A percentile compares a stretch with the other conserved stretches of the same genome.
These are phyloP conservation scores for Fukomys damarensis DNA, from an alignment of 2,113 vertebrate species.

Conservation along the genomic window DNA sequence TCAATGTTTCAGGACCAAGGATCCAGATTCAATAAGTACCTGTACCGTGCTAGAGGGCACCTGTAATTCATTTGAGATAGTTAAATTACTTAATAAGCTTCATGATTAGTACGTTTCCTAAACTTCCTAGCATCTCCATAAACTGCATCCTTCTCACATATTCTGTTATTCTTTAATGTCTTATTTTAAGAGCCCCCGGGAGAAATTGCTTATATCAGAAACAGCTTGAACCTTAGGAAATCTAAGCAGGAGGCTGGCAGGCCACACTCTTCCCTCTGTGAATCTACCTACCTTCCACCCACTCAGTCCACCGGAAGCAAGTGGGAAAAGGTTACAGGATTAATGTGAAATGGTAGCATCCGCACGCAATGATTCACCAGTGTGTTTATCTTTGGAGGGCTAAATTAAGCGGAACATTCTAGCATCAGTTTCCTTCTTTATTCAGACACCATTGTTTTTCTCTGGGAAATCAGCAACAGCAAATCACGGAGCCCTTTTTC, in stretches of 20 bases:
- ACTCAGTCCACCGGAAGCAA: not conserved
- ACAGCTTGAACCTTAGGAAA: slow-evolving; percentile 18
- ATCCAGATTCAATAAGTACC: not conserved
- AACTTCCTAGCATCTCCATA: not conserved
- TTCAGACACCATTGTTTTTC: slow-evolving; percentile 51
- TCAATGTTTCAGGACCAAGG: not conserved
- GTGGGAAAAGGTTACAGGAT: slow-evolving; percentile 55
- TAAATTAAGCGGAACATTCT: slow-evolving; percentile 73
- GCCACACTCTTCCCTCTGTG: not conserved
- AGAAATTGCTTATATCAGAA: not conserved
- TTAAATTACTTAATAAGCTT: not conserved
- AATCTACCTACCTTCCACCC: slow-evolving; percentile 61
- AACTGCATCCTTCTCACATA: slow-evolving; percentile 1
- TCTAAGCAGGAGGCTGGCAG: not conserved
- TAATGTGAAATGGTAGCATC: slow-evolving; percentile 58
- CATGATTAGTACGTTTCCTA: not conserved
- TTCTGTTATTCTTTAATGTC: not conserved
- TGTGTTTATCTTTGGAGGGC: slow-evolving; percentile 66
- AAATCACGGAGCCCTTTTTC: not conserved
- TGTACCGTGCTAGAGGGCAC: not conserved
- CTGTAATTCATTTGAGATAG: not conserved
- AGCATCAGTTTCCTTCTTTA: slow-evolving; percentile 61
- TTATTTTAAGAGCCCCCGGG: not conserved
- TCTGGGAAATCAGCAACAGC: slow-evolving; percentile 42
- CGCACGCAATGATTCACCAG: slow-evolving; percentile 62